phyloP scores from a whole-genome alignment of 2,113 vertebrate genomes.

The Myodes glareolus region DNA sequence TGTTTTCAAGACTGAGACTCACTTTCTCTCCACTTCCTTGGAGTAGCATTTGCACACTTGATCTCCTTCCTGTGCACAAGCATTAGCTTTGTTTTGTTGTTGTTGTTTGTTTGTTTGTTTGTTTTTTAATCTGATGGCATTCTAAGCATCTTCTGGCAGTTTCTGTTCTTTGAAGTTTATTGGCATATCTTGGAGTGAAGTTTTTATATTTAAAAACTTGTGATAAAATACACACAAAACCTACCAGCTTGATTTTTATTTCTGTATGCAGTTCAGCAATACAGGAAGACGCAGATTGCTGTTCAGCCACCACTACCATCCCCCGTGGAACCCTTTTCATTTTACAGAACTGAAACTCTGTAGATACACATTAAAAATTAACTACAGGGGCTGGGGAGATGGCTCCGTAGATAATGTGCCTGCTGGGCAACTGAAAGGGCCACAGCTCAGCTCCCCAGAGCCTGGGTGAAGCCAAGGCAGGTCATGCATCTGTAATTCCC shows the following conservation, averaged over 20 bases:
- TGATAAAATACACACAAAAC: constrained; percentile 14
- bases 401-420: not conserved
- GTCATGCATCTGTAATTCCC: not conserved
- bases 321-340: not conserved
- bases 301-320: not conserved
- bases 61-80: not conserved
- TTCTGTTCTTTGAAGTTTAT: not conserved
- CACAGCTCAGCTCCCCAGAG: not conserved
- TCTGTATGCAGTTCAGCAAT: not conserved
- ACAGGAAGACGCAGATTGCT: not conserved
- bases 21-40: not conserved
- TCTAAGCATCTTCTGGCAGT: not conserved
- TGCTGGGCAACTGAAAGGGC: not conserved
- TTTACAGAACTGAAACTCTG: not conserved
- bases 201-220: not conserved
- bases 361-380: not conserved
- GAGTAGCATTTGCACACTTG: not conserved
- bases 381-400: not conserved
- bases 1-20: not conserved
- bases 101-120: not conserved
- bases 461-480: not conserved
- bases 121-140: not conserved
- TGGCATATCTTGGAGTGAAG: not conserved
- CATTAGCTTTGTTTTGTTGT: not conserved
- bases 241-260: not conserved